phyloP scores from a whole-genome alignment of 2,797 vertebrate genomes.

The Darevskia nairensis region DNA sequence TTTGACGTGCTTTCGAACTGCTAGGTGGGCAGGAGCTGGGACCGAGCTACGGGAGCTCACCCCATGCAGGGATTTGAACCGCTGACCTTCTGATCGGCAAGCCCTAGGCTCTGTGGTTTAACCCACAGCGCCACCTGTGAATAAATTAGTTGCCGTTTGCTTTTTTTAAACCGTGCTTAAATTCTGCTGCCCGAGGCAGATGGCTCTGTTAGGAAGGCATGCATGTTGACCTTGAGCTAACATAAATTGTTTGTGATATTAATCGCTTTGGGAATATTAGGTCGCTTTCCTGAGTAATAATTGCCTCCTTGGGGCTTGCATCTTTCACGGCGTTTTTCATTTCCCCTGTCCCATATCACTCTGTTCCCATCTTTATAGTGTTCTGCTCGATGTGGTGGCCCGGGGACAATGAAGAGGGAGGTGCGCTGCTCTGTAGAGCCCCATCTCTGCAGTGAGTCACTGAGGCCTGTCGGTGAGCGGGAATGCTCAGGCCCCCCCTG shows the following conservation, averaged over 20 bases:
- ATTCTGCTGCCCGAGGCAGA: neutral
- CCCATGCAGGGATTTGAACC: no score
- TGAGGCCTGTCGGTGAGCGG: slow-evolving; percentile 79
- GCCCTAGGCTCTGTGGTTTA: no score
- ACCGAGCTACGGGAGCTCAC: no score
- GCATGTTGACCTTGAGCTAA: neutral
- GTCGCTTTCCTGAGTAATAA: neutral
- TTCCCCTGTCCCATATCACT: neutral
- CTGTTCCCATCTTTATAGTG: slow-evolving; percentile 74
- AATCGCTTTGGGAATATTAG: neutral
- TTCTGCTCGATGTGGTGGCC: slow-evolving; percentile 81
- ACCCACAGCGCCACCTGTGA: neutral
- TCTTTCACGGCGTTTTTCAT: neutral
- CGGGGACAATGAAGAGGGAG: slow-evolving; percentile 82
- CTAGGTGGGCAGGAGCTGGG: no score
- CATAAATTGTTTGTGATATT: neutral
- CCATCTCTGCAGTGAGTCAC: slow-evolving; percentile 80
- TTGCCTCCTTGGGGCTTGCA: neutral
- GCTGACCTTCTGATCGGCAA: no score
- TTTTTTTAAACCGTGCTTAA: neutral
- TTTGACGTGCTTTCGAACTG: no score
- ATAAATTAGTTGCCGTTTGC: neutral
- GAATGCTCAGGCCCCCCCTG: slow-evolving; percentile 85
- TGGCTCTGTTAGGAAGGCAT: neutral
- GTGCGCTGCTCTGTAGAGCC: slow-evolving; percentile 88